phyloP scores from a whole-genome alignment of 2,113 vertebrate genomes.

The Spea bombifrons region DNA sequence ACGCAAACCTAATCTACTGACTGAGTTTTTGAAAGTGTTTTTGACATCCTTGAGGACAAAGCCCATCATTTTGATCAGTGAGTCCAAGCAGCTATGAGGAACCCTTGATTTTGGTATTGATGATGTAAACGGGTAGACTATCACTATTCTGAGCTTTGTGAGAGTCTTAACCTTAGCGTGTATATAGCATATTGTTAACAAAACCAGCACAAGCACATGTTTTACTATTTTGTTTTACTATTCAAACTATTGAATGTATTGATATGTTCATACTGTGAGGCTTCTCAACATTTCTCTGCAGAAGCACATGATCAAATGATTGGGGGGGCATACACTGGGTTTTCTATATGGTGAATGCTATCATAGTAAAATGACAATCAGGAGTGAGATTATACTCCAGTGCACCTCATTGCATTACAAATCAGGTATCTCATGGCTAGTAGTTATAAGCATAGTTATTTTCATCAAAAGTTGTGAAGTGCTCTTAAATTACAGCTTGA shows the following conservation, averaged over 20 bases:
- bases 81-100: no score
- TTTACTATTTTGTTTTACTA: background rate
- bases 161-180: background rate
- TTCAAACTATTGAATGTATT: conserved; percentile 13
- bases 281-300: conserved; percentile 16
- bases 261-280: background rate
- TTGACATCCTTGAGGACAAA: no score
- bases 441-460: conserved; percentile 12
- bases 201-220: background rate
- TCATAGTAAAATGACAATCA: conserved; percentile 39
- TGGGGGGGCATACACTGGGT: background rate
- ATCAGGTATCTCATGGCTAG: conserved; percentile 33
- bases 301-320: conserved; percentile 11
- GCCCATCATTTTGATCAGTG: no score
- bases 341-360: conserved; percentile 18
- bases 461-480: conserved; percentile 28
- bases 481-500: conserved; percentile 27
- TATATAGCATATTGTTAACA: background rate
- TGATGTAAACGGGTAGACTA: no score
- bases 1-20: no score
- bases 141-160: no score
- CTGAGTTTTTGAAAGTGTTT: no score
- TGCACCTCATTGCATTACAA: conserved; percentile 12
- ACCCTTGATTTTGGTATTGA: no score
- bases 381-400: conserved; percentile 9